Base-by-base conservation (phyloP, 1,140 invertebrate genomes). In the Aphaenogaster rudis region DNA sequence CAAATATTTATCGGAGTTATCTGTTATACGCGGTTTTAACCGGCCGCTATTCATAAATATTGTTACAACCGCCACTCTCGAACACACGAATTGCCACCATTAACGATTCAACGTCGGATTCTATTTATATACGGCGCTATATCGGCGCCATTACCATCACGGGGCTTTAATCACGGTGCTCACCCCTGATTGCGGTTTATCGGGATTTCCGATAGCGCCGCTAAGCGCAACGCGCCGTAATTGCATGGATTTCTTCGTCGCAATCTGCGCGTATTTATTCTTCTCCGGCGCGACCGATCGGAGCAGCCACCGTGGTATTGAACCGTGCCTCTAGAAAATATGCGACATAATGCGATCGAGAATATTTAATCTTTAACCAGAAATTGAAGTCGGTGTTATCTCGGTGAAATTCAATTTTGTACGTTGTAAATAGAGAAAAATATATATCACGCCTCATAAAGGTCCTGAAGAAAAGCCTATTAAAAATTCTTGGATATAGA, bases 21-120 rank as follows among this genome's bases (percentile, higher is more conserved):
- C 64, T 57, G 48, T 80, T 80, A 80, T 80, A 39, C 48, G 78
- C 64, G 63, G 64, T 57, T 71, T 81, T 45, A 59, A 71, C 50
- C 50, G 50, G 21, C 21, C 64, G 79, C 79, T 81, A 81, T 81
- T 81, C 79, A 71, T 57, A 81, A 81, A 74, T 74, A 84, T 84
- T 84, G 69, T 84, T 84, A 61, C 80, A 84, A 84, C 28, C 33
- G 54, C 28, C n/a, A 71, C 69, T 59, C 69, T 15, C 54, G 54
- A 71, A 61, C 69, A 74, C 54, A 59, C 80, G 69, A 84, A 84
- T 84, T 84, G 80, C 80, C 69, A 15, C 67, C 80, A 74, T 84
- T 84, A 84, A 84, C 80, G 80, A 84, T 84, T 81, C 80, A 84
- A 74, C 80, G 80, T 74, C 80, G 80, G 80, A 84, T 84, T 84